Percentiles rank a stretch among this genome's conserved stretches.
Conservation (phyloP, 2,797 vertebrate species). For the Columba guinea region DNA sequence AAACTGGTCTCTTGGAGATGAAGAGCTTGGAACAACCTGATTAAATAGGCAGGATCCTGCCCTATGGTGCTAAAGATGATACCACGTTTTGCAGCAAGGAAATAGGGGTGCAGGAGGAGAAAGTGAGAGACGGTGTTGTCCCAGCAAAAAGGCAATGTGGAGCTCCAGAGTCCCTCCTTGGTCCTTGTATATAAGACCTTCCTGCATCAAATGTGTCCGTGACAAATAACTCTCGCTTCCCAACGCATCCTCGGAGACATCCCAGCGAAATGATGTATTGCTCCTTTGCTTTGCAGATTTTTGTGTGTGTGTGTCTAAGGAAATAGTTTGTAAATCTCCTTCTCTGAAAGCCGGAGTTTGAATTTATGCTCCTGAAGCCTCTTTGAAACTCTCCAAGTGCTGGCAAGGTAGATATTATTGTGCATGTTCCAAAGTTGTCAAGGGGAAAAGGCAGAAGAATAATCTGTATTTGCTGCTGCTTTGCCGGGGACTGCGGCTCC, state of each 20-base stretch:
- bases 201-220: rapidly evolving
- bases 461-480: conserved; percentile 8
- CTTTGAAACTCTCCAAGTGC: background rate
- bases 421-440: conserved; percentile 15
- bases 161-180: background rate
- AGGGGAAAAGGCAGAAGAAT: background rate
- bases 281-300: background rate
- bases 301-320: background rate
- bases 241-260: background rate
- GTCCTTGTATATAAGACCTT: background rate
- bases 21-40: background rate
- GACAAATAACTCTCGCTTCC: background rate
- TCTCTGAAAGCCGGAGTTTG: background rate
- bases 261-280: background rate
- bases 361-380: conserved; percentile 39
- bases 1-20: rapidly evolving
- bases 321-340: conserved; percentile 29
- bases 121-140: background rate
- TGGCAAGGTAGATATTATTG: conserved; percentile 35
- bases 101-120: background rate
- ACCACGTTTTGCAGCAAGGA: background rate
- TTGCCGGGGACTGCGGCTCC: background rate
- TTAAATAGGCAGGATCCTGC: background rate
- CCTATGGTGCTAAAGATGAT: rapidly evolving
- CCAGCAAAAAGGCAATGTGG: background rate